Conservation (phyloP, 2,888 invertebrate genomes). For the Tigriopus californicus region DNA sequence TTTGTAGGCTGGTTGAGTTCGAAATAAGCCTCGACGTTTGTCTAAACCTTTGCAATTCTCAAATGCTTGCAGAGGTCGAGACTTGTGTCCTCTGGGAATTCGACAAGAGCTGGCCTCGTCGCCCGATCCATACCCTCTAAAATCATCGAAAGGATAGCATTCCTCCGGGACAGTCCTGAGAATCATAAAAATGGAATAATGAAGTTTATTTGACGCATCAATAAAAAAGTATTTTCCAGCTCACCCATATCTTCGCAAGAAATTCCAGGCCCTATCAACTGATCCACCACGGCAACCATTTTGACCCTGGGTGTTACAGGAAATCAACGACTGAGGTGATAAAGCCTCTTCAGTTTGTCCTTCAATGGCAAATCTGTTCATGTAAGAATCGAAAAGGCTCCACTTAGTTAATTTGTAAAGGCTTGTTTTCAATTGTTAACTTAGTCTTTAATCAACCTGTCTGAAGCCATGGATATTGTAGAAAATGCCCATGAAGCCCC, state of each 20-base stretch:
- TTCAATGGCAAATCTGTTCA: slow-evolving; percentile 64
- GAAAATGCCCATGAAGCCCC: slow-evolving; percentile 87
- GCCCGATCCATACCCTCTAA: slow-evolving; percentile 25
- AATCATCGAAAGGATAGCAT: slow-evolving; percentile 54
- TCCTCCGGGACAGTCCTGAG: slow-evolving; percentile 57
- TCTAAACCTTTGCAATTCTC: slow-evolving; percentile 2
- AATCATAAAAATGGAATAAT: neutral
- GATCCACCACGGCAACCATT: slow-evolving; percentile 70
- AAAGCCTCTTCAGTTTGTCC: slow-evolving; percentile 50
- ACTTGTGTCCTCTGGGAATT: slow-evolving; percentile 13
- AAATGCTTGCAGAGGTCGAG: slow-evolving; percentile 21
- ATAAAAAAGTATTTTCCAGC: slow-evolving; percentile 17
- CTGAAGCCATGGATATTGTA: slow-evolving; percentile 49
- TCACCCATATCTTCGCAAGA: slow-evolving; percentile 46
- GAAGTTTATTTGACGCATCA: neutral
- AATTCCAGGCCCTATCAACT: slow-evolving; percentile 80
- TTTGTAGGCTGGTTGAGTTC: slow-evolving; percentile 43
- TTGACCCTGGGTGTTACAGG: slow-evolving; percentile 58
- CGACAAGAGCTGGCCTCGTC: no score
- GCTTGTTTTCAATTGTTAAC: no score
- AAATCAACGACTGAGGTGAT: slow-evolving; percentile 66
- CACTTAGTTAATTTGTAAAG: neutral
- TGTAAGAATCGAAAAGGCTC: slow-evolving; percentile 23
- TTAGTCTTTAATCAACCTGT: slow-evolving; percentile 19
- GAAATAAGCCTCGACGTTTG: slow-evolving; percentile 22